Base-by-base conservation (phyloP, 2,797 vertebrate genomes). In the Cheirogaleus major region DNA sequence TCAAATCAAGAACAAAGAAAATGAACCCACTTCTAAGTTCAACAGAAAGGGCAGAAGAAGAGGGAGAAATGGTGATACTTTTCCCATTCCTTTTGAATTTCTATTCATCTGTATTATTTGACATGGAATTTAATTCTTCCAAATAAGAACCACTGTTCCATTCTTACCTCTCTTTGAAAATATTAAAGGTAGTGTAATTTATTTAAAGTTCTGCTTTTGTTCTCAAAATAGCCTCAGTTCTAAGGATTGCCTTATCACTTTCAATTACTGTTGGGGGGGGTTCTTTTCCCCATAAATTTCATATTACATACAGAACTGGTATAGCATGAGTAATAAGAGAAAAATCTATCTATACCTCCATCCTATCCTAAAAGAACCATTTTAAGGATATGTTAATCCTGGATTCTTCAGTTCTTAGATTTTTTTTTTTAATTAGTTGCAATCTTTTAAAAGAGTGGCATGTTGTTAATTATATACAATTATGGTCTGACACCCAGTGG, bases 401-500 rank as follows among this genome's bases (percentile, higher is more conserved):
- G 27, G 13, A 95, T 92, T 84, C 45, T 72, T 61, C 18, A 35
- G 32, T 55, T 79, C 83, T 89, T 83, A 83, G 25, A 5, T 32
- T 92, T 76, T 25, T 93, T 93, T 88, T 14, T 88, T 69, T 92
- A 83, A 93, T n/a, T 32, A 81, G 32, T 90, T 95, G 55, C 13
- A 88, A 32, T 87, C 59, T 80, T 93, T 91, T 78, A 79, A 93
- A 75, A 78, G 35, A 93, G 50, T 32, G 93, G 27, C 7, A 63
- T 27, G 87, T 95, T 87, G 72, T 59, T 80, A 93, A 96, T 95
- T 89, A 57, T 65, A 82, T 72, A 55, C 23, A 93, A 50, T 92
- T 95, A 90, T 50, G 30, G 3, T 89, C 45, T 95, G 70, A 67
- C 43, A 79, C 20, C 63, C 83, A 87, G 20, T 81, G 88, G 72